Evolutionary conservation across 2,888 invertebrate genomes (phyloP).

Genomic region (Falcaria lacertinaria): DNA sequence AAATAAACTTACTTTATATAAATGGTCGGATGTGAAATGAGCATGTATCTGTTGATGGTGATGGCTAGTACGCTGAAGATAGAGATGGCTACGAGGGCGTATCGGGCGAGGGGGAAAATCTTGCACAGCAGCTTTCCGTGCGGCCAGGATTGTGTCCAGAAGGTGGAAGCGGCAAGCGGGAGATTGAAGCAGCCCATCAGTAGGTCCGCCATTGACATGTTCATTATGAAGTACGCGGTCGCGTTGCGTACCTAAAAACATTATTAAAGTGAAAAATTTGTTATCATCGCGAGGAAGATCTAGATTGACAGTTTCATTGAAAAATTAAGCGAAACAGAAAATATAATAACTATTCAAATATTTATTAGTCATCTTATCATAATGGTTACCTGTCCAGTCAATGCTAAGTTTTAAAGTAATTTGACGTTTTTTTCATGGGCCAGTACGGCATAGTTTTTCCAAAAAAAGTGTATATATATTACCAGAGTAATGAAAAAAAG

Average conservation of each 20-base stretch:
- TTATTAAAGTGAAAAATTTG: background rate
- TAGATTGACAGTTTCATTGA: no score
- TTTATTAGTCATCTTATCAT: no score
- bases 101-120: constrained; percentile 87
- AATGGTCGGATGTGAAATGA: constrained; percentile 89
- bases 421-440: no score
- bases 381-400: no score
- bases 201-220: constrained; percentile 87
- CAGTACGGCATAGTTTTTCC: no score
- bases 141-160: constrained; percentile 85
- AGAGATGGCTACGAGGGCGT: constrained; percentile 87
- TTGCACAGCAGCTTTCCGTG: constrained; percentile 84
- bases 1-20: constrained; percentile 83
- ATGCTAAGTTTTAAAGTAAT: no score
- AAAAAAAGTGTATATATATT: no score
- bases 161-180: constrained; percentile 88
- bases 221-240: constrained; percentile 91
- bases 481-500: no score
- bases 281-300: no score
- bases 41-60: constrained; percentile 90
- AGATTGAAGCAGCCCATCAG: constrained; percentile 90
- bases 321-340: no score
- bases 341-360: no score
- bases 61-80: constrained; percentile 89
- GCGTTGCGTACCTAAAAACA: constrained; percentile 86